Base-by-base conservation (phyloP, 30 jellyfish, hydroid and myxozoan genomes). In the Aurelia sp. region DNA sequence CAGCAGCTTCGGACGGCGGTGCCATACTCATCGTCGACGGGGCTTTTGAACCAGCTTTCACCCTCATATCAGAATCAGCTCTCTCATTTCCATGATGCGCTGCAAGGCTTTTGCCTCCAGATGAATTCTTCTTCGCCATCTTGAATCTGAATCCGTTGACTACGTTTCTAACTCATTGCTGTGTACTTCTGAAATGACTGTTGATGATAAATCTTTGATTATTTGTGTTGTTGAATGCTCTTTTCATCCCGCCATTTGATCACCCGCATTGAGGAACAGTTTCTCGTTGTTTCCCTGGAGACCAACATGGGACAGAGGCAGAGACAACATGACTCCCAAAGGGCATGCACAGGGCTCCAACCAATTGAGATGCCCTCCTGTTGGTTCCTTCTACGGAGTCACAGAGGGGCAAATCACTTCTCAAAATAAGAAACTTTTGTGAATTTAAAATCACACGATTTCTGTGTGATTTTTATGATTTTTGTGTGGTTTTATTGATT, bases 91-190 rank as follows among this genome's bases (percentile, higher is more conserved):
- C 41, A 11, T 58, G 74, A 21, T 81, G 91, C 8, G 84, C 76
- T 21, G 55, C 77, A 27, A 53, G 21, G 66, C 73, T 27, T 33
- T 57, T 81, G 16, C 84, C 84, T 44, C 15, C 55, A 55, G 91
- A 82, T 3, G 76, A 48, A 69, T 55, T 81, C 40, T 81, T 81
- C 84, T 81, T 81, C 40, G 91, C 91, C 91, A 81, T 81, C 13
- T 68, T 53, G 7, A 4, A 31, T 9, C 3, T 13, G 7, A 18
- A 61, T 6, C 23, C 19, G 4, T 21, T 11, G 15, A 21, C 1
- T 17, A 4, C 5, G 8, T 13, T 21, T 21, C 74, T 64, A 11
- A 37, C 19, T 17, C 33, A 64, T 21, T 13, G 41, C 15, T 64
- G 18, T 21, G 8, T 21, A 21, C 21, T 64, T 3, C 15, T 9